Conservation (phyloP, 1,140 invertebrate species). For the Anastrepha obliqua region DNA sequence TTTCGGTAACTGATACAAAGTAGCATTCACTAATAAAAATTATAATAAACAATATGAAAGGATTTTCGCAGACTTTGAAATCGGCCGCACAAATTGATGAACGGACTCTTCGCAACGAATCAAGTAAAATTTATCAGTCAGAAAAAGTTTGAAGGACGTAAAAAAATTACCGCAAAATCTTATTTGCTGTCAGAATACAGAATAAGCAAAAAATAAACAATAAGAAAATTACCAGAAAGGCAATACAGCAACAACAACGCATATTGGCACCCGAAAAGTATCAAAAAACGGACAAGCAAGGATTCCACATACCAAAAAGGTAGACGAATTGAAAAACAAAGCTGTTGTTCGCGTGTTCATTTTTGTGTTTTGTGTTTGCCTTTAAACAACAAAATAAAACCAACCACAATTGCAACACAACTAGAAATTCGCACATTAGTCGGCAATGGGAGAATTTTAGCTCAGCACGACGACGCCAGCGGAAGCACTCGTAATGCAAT, state of each 20-base stretch:
- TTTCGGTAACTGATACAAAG: neutral
- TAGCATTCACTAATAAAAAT: neutral
- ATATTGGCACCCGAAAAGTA: neutral
- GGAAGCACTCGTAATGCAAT: conserved; percentile 53
- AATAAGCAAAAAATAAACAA: neutral
- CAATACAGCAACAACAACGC: neutral
- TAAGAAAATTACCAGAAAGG: neutral
- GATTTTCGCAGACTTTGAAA: too few species aligned
- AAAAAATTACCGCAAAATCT: neutral
- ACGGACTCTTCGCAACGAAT: neutral
- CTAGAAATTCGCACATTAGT: too few species aligned
- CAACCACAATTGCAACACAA: neutral
- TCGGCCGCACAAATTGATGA: neutral
- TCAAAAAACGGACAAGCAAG: neutral
- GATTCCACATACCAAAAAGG: neutral
- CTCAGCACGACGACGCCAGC: neutral
- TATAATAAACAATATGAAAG: neutral
- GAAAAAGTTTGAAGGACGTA: neutral
- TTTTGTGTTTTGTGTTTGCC: neutral
- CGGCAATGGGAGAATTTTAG: too few species aligned
- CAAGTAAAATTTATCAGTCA: neutral
- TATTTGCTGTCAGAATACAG: neutral
- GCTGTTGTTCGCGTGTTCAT: neutral
- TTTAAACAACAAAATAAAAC: neutral
- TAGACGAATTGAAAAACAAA: neutral